Conservation (phyloP, 2,113 vertebrate species). For the Neolamprologus fasciatus region DNA sequence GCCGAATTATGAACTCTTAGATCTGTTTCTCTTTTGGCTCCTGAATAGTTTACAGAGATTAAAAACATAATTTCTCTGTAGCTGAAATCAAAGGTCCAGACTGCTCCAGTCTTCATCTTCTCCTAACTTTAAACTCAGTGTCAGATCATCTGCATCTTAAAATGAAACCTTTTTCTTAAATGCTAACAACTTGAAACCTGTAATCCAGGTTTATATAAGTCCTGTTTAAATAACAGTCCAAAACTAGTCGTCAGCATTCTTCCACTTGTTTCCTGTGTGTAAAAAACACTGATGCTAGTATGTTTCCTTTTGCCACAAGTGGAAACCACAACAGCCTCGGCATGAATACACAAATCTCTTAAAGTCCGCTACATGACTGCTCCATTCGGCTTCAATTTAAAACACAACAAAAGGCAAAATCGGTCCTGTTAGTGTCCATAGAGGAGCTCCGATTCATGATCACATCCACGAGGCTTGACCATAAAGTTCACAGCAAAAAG, state of each 20-base stretch:
- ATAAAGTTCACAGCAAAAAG: not conserved
- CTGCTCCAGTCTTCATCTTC: not conserved
- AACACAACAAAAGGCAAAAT: not conserved
- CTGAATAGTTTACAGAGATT: not conserved
- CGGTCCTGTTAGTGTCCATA: accelerated
- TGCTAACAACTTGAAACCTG: not conserved
- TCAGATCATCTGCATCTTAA: not conserved
- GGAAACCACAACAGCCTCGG: not conserved
- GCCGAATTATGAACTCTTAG: not conserved
- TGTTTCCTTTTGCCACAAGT: not conserved
- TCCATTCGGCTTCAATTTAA: not conserved
- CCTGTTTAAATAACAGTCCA: not conserved
- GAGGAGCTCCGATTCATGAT: not conserved
- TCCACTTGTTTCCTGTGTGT: not conserved
- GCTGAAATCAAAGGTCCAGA: not conserved
- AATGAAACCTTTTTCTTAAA: not conserved
- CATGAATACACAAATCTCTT: not conserved
- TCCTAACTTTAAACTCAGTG: not conserved
- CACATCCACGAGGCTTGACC: not conserved
- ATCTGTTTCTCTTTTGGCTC: not conserved
- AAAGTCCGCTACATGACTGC: not conserved
- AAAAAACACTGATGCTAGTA: not conserved
- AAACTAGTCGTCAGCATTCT: not conserved
- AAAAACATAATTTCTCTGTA: not conserved
- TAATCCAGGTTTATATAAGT: not conserved